Evolutionary conservation across 2,113 vertebrate species (phyloP), one percentile per base, ranked within the genome.

Genomic region (Cygnus buccinator): DNA sequence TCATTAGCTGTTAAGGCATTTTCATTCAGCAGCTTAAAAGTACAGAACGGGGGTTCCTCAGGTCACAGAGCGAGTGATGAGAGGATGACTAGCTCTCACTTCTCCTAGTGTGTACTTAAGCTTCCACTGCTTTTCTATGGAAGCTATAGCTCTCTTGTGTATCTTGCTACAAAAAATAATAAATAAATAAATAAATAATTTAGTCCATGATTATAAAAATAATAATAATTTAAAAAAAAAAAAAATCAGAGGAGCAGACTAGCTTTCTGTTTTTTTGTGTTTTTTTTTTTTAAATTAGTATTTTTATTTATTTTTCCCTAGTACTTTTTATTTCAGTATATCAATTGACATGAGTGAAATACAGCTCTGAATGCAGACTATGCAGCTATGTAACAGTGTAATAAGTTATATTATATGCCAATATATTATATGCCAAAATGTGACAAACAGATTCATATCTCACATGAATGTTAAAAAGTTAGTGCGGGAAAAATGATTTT

Each of bases 11-110:
- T 78, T 89, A 84, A 84, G 84, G 5, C 33, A 57, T 67, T 95
- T 93, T 92, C 76, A 78, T 83, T 94, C 92, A 96, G 76, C 29
- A 58, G 86, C 77, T 90, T 93, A 80, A 77, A 88, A 81, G 88
- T 83, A 71, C 57, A 84, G 88, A 91, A 84, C 2, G 0, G 23
- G 67, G 26, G 16, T 91, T 87, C 75, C 71, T 87, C 85, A 83
- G 87, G 71, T 91, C 91, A 83, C 73, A 86, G 72, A 96, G 35
- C 67, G 80, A 96, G 59, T 92, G 80, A 86, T 77, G 66, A 37
- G 59, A 72, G 52, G 50, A 77, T 74, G 76, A 81, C 33, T 57
- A 80, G 61, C 20, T 70, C 29, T 88, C 46, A 13, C 18, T 90
- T 90, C 25, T 94, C 18, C 7, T 48, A 72, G 13, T 35, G 2